Percentiles rank a stretch among this genome's conserved stretches.
Conservation (phyloP, 2,888 invertebrate species). For the Yponomeuta sedellus region DNA sequence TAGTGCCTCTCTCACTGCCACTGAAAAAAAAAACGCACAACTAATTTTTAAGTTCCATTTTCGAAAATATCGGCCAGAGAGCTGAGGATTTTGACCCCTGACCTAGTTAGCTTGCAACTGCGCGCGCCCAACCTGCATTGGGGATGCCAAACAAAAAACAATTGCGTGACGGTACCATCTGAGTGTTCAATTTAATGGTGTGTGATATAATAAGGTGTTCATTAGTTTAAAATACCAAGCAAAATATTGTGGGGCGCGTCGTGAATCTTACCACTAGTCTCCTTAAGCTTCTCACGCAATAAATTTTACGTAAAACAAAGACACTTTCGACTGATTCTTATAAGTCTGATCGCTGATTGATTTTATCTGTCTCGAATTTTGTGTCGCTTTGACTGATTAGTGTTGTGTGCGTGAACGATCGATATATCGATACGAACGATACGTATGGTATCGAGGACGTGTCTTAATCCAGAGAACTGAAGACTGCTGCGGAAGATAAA, state of each 20-base stretch:
- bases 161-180: conserved; percentile 20
- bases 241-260: not conserved
- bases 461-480: conserved; percentile 19
- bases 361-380: conserved; percentile 23
- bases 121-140: conserved; percentile 51
- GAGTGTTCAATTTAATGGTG: conserved; percentile 31
- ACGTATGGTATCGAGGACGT: conserved; percentile 30
- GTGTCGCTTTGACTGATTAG: conserved; percentile 20
- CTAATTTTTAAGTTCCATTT: conserved; percentile 4
- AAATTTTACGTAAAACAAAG: conserved; percentile 29
- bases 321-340: conserved; percentile 47
- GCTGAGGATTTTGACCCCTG: conserved; percentile 55
- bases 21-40: conserved; percentile 24
- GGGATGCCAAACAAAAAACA: conserved; percentile 23
- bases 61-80: conserved; percentile 10
- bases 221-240: conserved; percentile 40
- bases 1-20: conserved; percentile 38
- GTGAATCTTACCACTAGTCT: conserved; percentile 11
- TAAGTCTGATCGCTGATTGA: conserved; percentile 45
- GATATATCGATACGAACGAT: conserved; percentile 21
- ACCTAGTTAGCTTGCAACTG: conserved; percentile 62
- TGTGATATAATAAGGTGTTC: conserved; percentile 64
- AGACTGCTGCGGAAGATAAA: conserved; percentile 9
- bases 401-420: conserved; percentile 23
- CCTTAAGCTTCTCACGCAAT: conserved; percentile 37